phyloP scores from a whole-genome alignment of 1,140 invertebrate species.

The Aleiodes sp. region DNA sequence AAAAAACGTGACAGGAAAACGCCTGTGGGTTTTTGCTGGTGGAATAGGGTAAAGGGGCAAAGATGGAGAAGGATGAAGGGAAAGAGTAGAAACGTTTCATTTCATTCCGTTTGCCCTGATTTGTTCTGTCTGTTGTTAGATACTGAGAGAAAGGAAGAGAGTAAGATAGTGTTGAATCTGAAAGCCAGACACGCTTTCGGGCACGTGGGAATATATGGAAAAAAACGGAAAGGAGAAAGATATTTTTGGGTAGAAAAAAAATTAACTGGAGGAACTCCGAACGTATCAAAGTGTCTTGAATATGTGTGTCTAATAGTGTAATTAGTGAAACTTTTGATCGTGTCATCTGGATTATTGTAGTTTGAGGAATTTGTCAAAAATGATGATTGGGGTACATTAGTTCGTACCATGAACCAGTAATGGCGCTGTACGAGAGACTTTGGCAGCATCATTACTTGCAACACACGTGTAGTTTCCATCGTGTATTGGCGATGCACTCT shows the following conservation, averaged over 20 bases:
- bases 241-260: conserved; percentile 8
- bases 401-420: conserved; percentile 67
- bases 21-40: conserved; percentile 36
- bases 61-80: conserved; percentile 25
- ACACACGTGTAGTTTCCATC: conserved; percentile 91
- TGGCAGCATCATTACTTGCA: conserved; percentile 84
- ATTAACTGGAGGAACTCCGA: conserved; percentile 23
- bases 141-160: conserved; percentile 41
- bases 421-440: conserved; percentile 65
- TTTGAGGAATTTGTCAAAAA: neutral
- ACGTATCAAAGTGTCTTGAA: neutral
- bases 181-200: conserved; percentile 18
- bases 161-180: conserved; percentile 22
- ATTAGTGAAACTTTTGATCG: neutral
- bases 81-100: conserved; percentile 16
- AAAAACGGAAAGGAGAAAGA: conserved; percentile 1
- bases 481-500: conserved; percentile 71
- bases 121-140: conserved; percentile 41
- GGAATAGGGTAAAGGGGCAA: neutral
- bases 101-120: conserved; percentile 46
- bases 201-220: conserved; percentile 10
- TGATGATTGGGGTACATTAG: neutral
- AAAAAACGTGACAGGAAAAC: conserved; percentile 41
- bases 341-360: too few relatives aligned
- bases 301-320: too few relatives aligned